Percentiles rank a stretch among this genome's conserved stretches.
phyloP scores from a whole-genome alignment of 2,888 invertebrate genomes.

The Drosophila prolongata region DNA sequence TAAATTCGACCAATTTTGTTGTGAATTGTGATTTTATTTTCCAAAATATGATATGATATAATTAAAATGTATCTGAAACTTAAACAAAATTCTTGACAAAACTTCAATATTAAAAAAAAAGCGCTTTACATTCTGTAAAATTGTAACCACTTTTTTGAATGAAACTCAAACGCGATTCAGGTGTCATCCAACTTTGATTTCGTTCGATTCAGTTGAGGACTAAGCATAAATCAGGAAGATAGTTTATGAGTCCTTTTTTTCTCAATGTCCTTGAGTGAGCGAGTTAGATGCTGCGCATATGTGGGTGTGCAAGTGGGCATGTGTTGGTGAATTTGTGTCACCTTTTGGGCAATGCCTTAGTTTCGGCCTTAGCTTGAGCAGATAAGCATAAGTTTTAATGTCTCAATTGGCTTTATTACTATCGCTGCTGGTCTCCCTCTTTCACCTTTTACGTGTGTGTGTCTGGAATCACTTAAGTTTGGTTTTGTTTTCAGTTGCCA shows the following conservation, averaged over 20 bases:
- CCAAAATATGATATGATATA: too few species aligned
- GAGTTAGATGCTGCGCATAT: conserved; percentile 4
- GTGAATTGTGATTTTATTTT: too few species aligned
- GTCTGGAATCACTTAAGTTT: conserved; percentile 67
- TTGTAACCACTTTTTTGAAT: too few species aligned
- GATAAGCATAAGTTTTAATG: conserved; percentile 50
- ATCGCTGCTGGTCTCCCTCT: conserved; percentile 1
- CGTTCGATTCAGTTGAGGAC: too few species aligned
- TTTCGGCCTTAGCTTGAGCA: conserved; percentile 20
- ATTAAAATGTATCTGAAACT: too few species aligned
- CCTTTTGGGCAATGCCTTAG: conserved; percentile 11
- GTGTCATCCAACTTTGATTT: too few species aligned
- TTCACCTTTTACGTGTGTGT: conserved; percentile 17
- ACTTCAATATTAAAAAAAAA: too few species aligned
- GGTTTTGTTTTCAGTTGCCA: conserved; percentile 65
- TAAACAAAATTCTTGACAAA: too few species aligned
- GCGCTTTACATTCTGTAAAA: too few species aligned
- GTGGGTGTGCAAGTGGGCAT: not conserved
- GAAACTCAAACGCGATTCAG: too few species aligned
- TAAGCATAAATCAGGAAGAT: too few species aligned
- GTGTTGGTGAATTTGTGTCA: conserved; percentile 22
- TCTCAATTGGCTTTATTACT: conserved; percentile 47
- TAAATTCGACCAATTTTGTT: too few species aligned
- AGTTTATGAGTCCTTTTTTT: not conserved
- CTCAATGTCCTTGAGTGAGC: not conserved